These are phyloP conservation scores for Lydus trimaculatus DNA, from an alignment of 2,888 invertebrate species.

Conservation along the genomic window DNA sequence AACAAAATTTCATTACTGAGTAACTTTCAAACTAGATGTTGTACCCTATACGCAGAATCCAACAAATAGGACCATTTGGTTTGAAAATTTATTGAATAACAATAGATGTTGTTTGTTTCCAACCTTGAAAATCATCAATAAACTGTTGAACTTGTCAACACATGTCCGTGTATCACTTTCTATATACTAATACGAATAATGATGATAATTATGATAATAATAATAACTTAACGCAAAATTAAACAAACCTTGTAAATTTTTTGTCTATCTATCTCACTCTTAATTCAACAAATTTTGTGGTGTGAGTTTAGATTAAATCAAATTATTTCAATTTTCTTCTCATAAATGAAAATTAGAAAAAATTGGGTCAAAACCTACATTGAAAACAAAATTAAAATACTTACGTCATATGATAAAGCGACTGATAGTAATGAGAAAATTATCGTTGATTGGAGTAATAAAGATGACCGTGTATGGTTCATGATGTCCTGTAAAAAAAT, in stretches of 20 bases:
- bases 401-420: conserved; percentile 3
- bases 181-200: not conserved
- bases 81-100: not conserved
- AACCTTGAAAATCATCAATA: not conserved
- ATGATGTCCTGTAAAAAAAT: not conserved
- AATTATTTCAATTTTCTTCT: not conserved
- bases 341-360: not conserved
- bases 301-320: not conserved
- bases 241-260: conserved; percentile 5
- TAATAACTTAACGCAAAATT: conserved; percentile 1
- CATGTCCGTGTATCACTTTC: conserved; percentile 10
- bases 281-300: not conserved
- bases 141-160: not conserved
- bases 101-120: not conserved
- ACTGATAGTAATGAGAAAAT: conserved; percentile 2
- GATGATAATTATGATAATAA: not conserved
- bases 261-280: not conserved
- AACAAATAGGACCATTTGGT: no score
- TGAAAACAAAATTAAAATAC: not conserved
- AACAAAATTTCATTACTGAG: no score
- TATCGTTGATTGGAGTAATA: not conserved
- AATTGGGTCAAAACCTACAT: conserved; percentile 1
- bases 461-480: not conserved
- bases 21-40: no score
- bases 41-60: no score